Evolutionary conservation across 2,113 vertebrate species (phyloP), one percentile per base, ranked within the genome.

Genomic region (Oxygymnocypris stewartii): DNA sequence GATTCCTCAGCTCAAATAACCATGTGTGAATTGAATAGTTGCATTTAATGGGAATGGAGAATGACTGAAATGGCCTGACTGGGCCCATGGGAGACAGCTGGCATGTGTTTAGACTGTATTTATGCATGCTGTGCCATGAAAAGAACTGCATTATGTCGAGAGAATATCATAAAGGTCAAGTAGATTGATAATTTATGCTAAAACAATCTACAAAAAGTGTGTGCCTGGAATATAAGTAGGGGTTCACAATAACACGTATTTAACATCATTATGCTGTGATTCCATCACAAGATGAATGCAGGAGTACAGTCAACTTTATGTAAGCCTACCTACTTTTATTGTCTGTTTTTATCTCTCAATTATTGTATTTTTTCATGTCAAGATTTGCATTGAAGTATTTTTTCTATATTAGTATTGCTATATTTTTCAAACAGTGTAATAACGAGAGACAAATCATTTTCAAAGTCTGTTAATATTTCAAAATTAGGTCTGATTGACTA

Each of bases 21-120:
- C 61, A 18, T 65, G 42, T 82, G 61, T 82, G 40, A 67, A 28
- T 65, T 18, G 49, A 69, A 49, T 61, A 82, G 42, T 18, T 81
- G 59, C 40, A 20, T 25, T 40, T 80, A 80, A 6, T 67, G 63
- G 44, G 25, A 51, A 31, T 82, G 57, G 37, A 28, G 37, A 31
- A 47, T 67, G 79, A 49, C 14, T 49, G 11, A 65, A 49, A 69
- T 28, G 4, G 25, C 14, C 75, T 54, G 75, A 47, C 6, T 78
- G 3, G 59, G 57, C 59, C 35, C 0, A 37, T 47, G 61, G 79
- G 61, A 81, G 79, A 44, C 59, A n/a, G 18, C 28, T 16, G 2
- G 8, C 59, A 49, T 67, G 44, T 51, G n/a, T 49, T 47, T 6
- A 8, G 44, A n/a, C 42, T 49, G 28, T 54, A 78, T 49, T 16